Evolutionary conservation across 2,888 invertebrate species (phyloP), one percentile per base, ranked within the genome.

Genomic region (Caenorhabditis plicata): DNA sequence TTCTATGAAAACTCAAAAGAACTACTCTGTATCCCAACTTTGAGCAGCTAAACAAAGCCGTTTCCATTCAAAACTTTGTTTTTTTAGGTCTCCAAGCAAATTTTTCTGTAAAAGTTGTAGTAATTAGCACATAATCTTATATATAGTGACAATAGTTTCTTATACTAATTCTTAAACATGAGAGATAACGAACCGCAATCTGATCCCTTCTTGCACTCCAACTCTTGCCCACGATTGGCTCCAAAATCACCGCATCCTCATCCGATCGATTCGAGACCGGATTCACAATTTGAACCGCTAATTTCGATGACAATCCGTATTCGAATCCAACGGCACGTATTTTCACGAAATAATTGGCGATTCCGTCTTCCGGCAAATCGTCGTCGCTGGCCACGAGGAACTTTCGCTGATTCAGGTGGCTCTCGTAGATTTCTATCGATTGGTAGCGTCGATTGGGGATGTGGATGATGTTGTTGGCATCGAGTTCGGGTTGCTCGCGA

Each of bases 181-280:
- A 19, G 20, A 19, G 8, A 20, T 15, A 19, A 46, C 57, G 43
- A n/a, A 61, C 61, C 40, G 51, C 49, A n/a, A 68, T 60, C 19
- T 61, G 64, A 51, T 68, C 65, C 26, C 51, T 58, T 19, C 68
- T 26, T 1, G 65, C 68, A 26, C 64, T 65, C 56, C 52, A 69
- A 2, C 54, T 46, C 39, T 54, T 57, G 33, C 60, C 60, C n/a
- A 58, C 60, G 26, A 44, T 50, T 19, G 57, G 48, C 45, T 69
- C 69, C 0, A 50, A 54, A 39, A 79, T 66, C 17, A 77, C 87
- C 32, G 87, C 85, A 53, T 94, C 88, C 70, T 87, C 86, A 83
- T 94, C 94, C 57, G 89, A 87, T 80, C 90, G 90, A 72, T 90
- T 89, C 55, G 92, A 89, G 1, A 92, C 66, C 1, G 79, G 92